Evolutionary conservation across 1,140 invertebrate genomes (phyloP).

Genomic region (Gryllus bimaculatus): DNA sequence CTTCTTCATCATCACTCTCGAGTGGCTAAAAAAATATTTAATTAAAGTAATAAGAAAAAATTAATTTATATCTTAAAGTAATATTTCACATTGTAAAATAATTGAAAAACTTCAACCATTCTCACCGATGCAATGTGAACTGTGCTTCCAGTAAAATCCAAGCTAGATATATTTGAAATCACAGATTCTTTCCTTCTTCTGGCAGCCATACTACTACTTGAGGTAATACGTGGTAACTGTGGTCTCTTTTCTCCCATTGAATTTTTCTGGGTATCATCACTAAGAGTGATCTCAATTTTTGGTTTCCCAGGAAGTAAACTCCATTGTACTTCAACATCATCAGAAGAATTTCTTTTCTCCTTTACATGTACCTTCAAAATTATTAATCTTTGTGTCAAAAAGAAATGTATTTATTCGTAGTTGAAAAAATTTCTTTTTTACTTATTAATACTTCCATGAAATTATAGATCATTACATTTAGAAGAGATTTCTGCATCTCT

Average conservation of each 20-base stretch:
- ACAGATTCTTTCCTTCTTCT: constrained; percentile 44
- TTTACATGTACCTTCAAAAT: not conserved
- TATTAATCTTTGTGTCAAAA: not conserved
- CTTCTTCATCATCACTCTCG: constrained; percentile 12
- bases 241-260: not conserved
- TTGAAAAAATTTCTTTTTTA: too few species aligned
- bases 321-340: not conserved
- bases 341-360: not conserved
- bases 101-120: not conserved
- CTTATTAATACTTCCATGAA: not conserved
- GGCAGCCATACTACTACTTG: constrained; percentile 10
- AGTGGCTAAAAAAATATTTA: not conserved
- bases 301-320: constrained; percentile 10
- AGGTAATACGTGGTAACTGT: constrained; percentile 11
- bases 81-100: too few species aligned
- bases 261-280: not conserved
- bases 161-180: constrained; percentile 56
- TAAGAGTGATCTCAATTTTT: not conserved
- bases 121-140: constrained; percentile 51
- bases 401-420: not conserved
- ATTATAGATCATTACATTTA: not conserved
- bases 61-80: too few species aligned
- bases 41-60: too few species aligned
- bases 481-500: constrained; percentile 24
- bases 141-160: constrained; percentile 60